phyloP scores from a whole-genome alignment of 2,888 invertebrate species.

The Lithophane semibrunnea region DNA sequence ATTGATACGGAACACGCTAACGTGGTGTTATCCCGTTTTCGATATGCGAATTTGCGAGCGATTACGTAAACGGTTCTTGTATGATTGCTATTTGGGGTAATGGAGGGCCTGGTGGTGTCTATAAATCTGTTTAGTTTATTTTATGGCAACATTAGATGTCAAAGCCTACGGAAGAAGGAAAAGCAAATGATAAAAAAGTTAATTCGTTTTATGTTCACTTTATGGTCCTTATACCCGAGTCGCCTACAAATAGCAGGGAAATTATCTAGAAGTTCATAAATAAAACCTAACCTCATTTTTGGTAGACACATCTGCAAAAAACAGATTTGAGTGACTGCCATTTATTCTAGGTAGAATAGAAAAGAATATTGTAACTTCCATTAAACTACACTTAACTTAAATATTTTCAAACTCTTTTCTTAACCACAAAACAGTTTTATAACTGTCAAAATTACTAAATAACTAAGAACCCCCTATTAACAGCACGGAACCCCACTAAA shows the following conservation, averaged over 20 bases:
- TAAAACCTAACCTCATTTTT: too few species aligned
- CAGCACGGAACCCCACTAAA: conserved; percentile 37
- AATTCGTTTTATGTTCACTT: neutral
- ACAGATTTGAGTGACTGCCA: neutral
- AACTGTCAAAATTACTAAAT: conserved; percentile 3
- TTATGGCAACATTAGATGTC: conserved; percentile 2
- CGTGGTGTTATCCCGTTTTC: conserved; percentile 69
- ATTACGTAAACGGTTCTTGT: conserved; percentile 55
- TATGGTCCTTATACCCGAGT: neutral
- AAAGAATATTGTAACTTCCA: neutral
- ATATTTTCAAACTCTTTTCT: neutral
- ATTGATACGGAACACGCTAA: conserved; percentile 83
- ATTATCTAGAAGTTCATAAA: neutral
- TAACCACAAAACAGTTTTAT: conserved; percentile 22
- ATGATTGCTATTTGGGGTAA: conserved; percentile 48
- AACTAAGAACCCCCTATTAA: conserved; percentile 7
- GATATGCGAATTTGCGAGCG: conserved; percentile 66
- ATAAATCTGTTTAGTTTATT: conserved; percentile 32
- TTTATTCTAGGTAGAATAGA: neutral
- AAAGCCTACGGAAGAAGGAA: neutral
- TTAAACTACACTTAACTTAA: neutral
- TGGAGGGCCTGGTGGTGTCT: conserved; percentile 18
- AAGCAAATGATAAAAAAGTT: neutral
- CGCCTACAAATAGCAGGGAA: neutral
- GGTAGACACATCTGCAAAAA: neutral